Evolutionary conservation across 2,113 vertebrate genomes (phyloP), one percentile per base, ranked within the genome.

Genomic region (Dasyurus viverrinus): DNA sequence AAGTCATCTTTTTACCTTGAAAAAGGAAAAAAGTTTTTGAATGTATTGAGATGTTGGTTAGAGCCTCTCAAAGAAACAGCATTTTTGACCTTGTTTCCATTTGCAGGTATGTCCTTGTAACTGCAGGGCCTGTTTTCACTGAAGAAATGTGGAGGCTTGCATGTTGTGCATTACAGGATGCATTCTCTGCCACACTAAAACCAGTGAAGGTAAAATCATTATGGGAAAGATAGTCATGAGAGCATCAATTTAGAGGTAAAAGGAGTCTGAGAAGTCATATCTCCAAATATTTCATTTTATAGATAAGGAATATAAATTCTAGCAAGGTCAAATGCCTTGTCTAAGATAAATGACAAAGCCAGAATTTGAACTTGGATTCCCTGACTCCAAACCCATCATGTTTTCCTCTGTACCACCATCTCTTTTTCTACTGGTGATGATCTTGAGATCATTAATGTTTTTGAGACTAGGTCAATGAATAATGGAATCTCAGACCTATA

Each of bases 101-200:
- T 47, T 96, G 16, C 98, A 99, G 99, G 97, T 99, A 99, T 0
- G 99, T 99, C 60, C 97, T 99, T 54, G 99, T 99, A 97, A 99
- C 99, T 0, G 99, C 99, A 0, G 99, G 99, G 27, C 99, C 99
- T 0, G 99, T 99, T 96, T 99, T 99, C 97, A 99, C 99, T 0
- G 99, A 99, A 91, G 99, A 99, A 94, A 99, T 99, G 99, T 99
- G 99, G 99, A 98, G 99, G 92, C 98, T 99, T 89, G 99, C 99
- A 0, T 99, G 99, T 98, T 99, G 99, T 22, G 99, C 99, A 10
- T 98, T 99, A 96, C 99, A 99, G 98, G 99, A 99, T 0, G 99
- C 99, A 0, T 99, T 99, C 97, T 99, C 99, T 8, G 99, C 99
- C 48, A 99, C 99, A 0, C 97, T 99, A 89, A 99, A 99, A 95